Percentiles rank a stretch among this genome's conserved stretches.
Evolutionary conservation across 2,888 invertebrate species (phyloP).

Genomic region (Plemyria rubiginata): DNA sequence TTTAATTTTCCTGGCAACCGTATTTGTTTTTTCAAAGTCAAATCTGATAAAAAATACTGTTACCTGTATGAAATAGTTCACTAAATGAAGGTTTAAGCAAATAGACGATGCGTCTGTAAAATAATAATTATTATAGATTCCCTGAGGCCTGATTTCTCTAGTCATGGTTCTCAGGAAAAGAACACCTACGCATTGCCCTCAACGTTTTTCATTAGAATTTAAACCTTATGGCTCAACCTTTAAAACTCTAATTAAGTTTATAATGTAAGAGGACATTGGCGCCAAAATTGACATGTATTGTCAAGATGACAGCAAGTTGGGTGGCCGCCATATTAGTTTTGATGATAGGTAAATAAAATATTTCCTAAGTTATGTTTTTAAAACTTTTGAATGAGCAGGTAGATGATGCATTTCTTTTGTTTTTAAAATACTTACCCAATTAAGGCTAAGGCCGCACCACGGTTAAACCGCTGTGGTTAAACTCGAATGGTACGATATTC

Average conservation of each 20-base stretch:
- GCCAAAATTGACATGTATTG: constrained; percentile 79
- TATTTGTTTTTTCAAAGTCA: no score
- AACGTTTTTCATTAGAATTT: constrained; percentile 35
- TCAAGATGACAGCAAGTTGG: constrained; percentile 72
- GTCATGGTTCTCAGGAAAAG: constrained; percentile 79
- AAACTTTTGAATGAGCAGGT: neutral
- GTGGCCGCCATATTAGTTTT: constrained; percentile 68
- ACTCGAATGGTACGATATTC: neutral
- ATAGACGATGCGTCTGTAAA: constrained; percentile 74
- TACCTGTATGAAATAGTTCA: no score
- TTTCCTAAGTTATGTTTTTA: constrained; percentile 8
- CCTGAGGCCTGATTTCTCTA: constrained; percentile 62
- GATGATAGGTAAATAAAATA: constrained; percentile 43
- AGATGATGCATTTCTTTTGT: neutral
- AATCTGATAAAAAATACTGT: no score
- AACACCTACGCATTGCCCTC: constrained; percentile 73
- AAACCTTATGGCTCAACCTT: constrained; percentile 40
- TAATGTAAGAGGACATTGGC: constrained; percentile 57
- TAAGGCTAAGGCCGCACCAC: no score
- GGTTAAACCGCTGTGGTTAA: neutral
- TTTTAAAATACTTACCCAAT: neutral
- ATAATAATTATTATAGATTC: constrained; percentile 75
- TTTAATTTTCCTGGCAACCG: neutral
- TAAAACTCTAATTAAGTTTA: constrained; percentile 15
- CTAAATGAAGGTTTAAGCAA: constrained; percentile 79